phyloP scores from a whole-genome alignment of 1,140 invertebrate genomes.

The Drosophila ohnishii region DNA sequence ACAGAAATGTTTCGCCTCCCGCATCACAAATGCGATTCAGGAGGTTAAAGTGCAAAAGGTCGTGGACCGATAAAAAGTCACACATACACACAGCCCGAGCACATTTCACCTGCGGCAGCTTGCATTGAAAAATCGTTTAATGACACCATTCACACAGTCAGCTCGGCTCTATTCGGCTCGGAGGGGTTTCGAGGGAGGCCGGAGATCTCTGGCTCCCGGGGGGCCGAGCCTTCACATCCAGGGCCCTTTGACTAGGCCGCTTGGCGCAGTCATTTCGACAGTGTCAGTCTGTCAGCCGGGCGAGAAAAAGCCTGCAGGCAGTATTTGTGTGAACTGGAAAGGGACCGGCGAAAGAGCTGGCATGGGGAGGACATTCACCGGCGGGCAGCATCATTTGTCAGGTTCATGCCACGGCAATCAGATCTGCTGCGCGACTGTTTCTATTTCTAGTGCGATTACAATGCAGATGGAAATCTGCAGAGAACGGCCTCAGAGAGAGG shows the following conservation, averaged over 20 bases:
- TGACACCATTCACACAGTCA: slow-evolving; percentile 77
- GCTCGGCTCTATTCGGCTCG: slow-evolving; percentile 2
- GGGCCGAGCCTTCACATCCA: neutral
- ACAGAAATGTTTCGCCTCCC: slow-evolving; percentile 44
- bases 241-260: slow-evolving; percentile 25
- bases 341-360: neutral
- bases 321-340: slow-evolving; percentile 37
- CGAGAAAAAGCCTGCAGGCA: slow-evolving; percentile 55
- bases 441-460: slow-evolving; percentile 38
- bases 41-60: slow-evolving; percentile 67
- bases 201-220: neutral
- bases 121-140: slow-evolving; percentile 83
- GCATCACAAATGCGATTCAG: slow-evolving; percentile 22
- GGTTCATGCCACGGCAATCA: slow-evolving; percentile 72
- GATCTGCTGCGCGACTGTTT: slow-evolving; percentile 63
- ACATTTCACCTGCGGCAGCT: slow-evolving; percentile 76
- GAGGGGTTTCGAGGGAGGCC: slow-evolving; percentile 5
- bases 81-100: slow-evolving; percentile 27
- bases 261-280: slow-evolving; percentile 53
- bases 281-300: slow-evolving; percentile 47
- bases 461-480: slow-evolving; percentile 2
- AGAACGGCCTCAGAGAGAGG: slow-evolving; percentile 1
- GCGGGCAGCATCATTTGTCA: slow-evolving; percentile 75
- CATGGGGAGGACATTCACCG: slow-evolving; percentile 25
- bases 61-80: slow-evolving; percentile 62